Percentiles rank a stretch among this genome's conserved stretches.
These are phyloP conservation scores for Rotaria magnacalcarata DNA, from an alignment of 2,888 invertebrate genomes.

Conservation along the genomic window DNA sequence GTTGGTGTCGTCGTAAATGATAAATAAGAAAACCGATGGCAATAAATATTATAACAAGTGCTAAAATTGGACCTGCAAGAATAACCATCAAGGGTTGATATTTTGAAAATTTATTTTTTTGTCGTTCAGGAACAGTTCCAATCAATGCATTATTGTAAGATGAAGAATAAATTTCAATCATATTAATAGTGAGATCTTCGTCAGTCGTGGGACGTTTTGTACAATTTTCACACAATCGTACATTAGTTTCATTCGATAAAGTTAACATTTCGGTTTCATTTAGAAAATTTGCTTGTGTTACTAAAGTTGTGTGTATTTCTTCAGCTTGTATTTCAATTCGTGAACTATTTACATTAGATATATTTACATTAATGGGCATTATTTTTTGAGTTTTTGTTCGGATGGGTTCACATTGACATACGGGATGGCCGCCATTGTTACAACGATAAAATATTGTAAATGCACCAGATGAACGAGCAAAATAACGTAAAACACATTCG, in stretches of 20 bases:
- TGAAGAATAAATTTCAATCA: too few relatives aligned
- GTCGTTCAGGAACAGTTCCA: not conserved
- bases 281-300: too few relatives aligned
- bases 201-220: too few relatives aligned
- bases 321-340: not conserved
- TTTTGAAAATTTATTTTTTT: not conserved
- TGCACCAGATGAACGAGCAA: not conserved
- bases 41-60: not conserved
- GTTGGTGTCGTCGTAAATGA: not conserved
- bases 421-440: not conserved
- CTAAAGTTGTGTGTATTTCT: too few relatives aligned
- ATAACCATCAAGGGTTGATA: not conserved
- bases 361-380: not conserved
- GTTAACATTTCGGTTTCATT: too few relatives aligned
- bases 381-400: not conserved
- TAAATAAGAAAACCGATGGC: not conserved
- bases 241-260: too few relatives aligned
- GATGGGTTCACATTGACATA: not conserved
- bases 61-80: not conserved
- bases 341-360: not conserved
- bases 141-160: not conserved
- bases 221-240: too few relatives aligned
- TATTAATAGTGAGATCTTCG: too few relatives aligned
- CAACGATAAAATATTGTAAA: not conserved
- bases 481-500: constrained; percentile 11